phyloP scores from a whole-genome alignment of 2,113 vertebrate species.

The Colius striatus region DNA sequence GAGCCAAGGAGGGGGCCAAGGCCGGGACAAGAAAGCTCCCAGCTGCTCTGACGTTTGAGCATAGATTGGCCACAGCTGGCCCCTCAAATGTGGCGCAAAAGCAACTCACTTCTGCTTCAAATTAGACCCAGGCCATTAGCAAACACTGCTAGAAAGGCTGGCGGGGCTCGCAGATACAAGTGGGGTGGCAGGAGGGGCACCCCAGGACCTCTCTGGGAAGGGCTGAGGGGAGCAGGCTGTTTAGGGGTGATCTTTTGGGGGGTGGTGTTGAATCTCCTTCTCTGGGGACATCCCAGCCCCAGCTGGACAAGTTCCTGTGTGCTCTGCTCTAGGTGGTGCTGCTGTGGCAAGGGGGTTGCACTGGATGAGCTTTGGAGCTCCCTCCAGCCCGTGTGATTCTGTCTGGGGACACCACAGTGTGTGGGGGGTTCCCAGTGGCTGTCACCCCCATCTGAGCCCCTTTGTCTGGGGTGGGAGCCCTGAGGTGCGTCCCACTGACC shows the following conservation, averaged over 20 bases:
- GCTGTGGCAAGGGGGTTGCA: too few relatives aligned
- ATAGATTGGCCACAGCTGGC: constrained; percentile 73
- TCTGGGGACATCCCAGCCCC: too few relatives aligned
- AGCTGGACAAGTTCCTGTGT: too few relatives aligned
- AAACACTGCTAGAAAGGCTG: constrained; percentile 64
- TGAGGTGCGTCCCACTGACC: background rate
- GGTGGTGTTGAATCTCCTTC: too few relatives aligned
- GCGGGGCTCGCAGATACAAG: background rate
- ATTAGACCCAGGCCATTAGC: constrained; percentile 59
- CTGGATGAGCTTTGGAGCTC: too few relatives aligned
- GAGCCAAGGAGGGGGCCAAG: background rate
- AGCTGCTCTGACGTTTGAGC: constrained; percentile 70
- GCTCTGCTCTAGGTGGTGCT: too few relatives aligned
- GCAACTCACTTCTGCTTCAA: constrained; percentile 63
- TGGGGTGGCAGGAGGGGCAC: background rate
- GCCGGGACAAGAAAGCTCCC: constrained; percentile 57
- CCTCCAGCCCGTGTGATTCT: too few relatives aligned
- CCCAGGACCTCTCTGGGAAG: background rate
- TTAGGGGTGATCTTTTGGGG: background rate
- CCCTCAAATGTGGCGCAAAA: constrained; percentile 69
- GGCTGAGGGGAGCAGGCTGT: background rate
- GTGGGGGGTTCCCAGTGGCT: background rate
- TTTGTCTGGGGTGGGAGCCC: too few relatives aligned
- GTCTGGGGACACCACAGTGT: background rate
- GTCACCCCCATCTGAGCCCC: background rate